Evolutionary conservation across 2,797 vertebrate species (phyloP).

Genomic region (Aselliscus stoliczkanus): DNA sequence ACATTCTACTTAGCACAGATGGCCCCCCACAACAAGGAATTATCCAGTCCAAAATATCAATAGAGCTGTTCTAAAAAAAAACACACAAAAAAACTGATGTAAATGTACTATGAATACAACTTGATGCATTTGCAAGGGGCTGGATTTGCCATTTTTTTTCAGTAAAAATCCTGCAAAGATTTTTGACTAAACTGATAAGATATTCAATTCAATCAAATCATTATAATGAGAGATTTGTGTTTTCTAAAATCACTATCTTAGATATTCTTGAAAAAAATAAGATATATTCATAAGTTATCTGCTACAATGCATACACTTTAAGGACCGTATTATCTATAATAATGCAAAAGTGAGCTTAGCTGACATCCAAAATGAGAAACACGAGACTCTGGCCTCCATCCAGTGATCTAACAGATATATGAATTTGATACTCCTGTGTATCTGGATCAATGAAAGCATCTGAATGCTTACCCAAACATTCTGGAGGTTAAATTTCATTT

Average conservation of each 20-base stretch:
- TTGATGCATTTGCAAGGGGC: neutral
- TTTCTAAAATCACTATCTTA: neutral
- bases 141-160: neutral
- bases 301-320: neutral
- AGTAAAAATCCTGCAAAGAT: neutral
- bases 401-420: neutral
- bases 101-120: neutral
- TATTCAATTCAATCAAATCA: neutral
- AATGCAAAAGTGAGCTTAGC: neutral
- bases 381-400: neutral
- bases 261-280: neutral
- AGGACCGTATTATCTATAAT: neutral
- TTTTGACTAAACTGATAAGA: neutral
- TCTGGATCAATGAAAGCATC: neutral
- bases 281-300: neutral
- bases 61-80: neutral
- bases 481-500: neutral
- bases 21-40: neutral
- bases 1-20: neutral
- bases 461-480: neutral
- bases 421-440: neutral
- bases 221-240: neutral
- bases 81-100: no score
- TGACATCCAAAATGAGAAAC: neutral
- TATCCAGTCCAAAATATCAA: neutral